phyloP scores from a whole-genome alignment of 2,888 invertebrate species.

The Erebia ligea region DNA sequence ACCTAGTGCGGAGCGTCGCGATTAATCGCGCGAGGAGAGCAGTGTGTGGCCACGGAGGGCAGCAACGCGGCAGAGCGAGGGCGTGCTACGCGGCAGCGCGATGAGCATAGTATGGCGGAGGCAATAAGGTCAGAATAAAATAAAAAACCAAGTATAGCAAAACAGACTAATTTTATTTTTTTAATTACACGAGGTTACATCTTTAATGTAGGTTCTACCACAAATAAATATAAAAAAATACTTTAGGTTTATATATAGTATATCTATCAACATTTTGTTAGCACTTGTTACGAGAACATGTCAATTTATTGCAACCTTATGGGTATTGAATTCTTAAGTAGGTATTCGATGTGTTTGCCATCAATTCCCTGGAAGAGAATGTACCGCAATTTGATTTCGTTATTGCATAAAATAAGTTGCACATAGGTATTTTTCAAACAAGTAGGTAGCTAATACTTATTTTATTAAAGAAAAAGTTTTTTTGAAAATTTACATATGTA shows the following conservation, averaged over 20 bases:
- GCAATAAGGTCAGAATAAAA: not conserved
- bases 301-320: not conserved
- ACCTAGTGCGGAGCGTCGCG: too few species aligned
- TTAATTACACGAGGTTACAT: conserved; percentile 34
- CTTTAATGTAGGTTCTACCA: conserved; percentile 26
- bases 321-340: too few species aligned
- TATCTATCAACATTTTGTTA: conserved; percentile 8
- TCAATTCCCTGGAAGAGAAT: not conserved
- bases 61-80: too few species aligned
- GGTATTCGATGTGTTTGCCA: not conserved
- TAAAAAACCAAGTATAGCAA: conserved; percentile 22
- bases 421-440: too few species aligned
- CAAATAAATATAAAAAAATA: conserved; percentile 33
- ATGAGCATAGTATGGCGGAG: too few species aligned
- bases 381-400: not conserved
- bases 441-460: too few species aligned
- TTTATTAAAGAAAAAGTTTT: too few species aligned
- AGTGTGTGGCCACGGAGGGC: too few species aligned
- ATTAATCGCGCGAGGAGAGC: too few species aligned
- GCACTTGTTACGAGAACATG: not conserved
- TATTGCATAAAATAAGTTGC: not conserved
- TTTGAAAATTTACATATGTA: too few species aligned
- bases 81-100: too few species aligned
- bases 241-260: conserved; percentile 9
- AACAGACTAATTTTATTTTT: conserved; percentile 32